phyloP scores from a whole-genome alignment of 2,113 vertebrate genomes.

The Bagarius yarrelli region DNA sequence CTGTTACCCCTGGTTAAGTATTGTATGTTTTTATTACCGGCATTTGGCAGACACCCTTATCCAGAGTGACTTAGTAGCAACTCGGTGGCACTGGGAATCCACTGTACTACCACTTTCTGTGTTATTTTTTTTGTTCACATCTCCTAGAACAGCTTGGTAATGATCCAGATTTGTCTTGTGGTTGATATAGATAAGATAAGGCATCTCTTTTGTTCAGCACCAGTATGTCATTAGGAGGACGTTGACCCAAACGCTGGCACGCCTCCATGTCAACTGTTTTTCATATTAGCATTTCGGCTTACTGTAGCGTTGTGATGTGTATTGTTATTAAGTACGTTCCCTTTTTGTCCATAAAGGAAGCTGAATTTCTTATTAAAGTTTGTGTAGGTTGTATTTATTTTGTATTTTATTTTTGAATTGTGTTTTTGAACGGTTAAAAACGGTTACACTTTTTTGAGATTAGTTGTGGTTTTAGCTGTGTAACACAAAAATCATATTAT shows the following conservation, averaged over 20 bases:
- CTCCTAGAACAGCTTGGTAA: conserved; percentile 5
- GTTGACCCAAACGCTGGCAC: conserved; percentile 7
- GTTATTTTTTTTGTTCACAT: not conserved
- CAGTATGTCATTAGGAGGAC: conserved; percentile 38
- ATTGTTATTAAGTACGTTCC: too few relatives aligned
- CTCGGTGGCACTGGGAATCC: not conserved
- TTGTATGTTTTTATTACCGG: too few relatives aligned
- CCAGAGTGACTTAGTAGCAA: too few relatives aligned
- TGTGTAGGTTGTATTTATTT: too few relatives aligned
- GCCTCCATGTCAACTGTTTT: conserved; percentile 26
- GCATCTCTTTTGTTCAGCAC: conserved; percentile 29
- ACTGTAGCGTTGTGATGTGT: too few relatives aligned
- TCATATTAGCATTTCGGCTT: not conserved
- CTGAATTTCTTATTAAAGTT: not conserved
- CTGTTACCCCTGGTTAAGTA: too few relatives aligned
- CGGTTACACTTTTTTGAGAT: not conserved
- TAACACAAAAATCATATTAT: not conserved
- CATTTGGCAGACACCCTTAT: too few relatives aligned
- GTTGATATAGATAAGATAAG: conserved; percentile 38
- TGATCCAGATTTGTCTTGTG: conserved; percentile 35
- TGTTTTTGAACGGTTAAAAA: not conserved
- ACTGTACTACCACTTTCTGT: not conserved
- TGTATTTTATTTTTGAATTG: not conserved
- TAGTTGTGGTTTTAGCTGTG: not conserved
- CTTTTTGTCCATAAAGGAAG: too few relatives aligned